These are phyloP conservation scores for Epinotia nisella DNA, from an alignment of 2,888 invertebrate species.

Conservation along the genomic window DNA sequence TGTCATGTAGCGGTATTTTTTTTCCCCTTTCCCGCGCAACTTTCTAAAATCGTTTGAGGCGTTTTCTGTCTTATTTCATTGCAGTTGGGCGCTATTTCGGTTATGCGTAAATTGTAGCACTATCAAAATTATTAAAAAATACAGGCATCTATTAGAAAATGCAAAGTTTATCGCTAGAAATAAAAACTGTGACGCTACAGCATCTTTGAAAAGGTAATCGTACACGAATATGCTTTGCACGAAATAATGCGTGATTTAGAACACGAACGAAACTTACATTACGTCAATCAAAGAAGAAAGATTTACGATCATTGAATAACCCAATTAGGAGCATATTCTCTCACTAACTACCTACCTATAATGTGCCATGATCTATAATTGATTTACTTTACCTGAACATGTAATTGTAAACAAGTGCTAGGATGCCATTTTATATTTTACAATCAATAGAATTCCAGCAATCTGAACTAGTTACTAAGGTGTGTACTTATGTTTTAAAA, in stretches of 20 bases:
- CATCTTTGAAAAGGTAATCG: constrained; percentile 14
- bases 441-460: no score
- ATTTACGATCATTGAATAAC: background rate
- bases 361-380: no score
- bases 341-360: no score
- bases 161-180: constrained; percentile 22
- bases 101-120: constrained; percentile 9
- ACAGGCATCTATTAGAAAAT: constrained; percentile 38
- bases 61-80: constrained; percentile 64
- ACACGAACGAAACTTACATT: background rate
- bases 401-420: background rate
- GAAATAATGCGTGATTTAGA: constrained; percentile 10
- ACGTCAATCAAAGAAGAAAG: background rate
- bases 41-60: constrained; percentile 79
- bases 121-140: constrained; percentile 44
- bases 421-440: no score
- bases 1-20: constrained; percentile 81
- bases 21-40: constrained; percentile 81
- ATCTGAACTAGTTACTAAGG: no score
- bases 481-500: background rate
- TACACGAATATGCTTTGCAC: constrained; percentile 1
- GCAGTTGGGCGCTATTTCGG: constrained; percentile 47
- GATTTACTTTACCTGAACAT: background rate
- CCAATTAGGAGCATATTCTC: background rate
- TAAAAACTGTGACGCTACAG: constrained; percentile 1